Conservation (phyloP, 2,888 invertebrate genomes). For the Sarcophaga subvicina region DNA sequence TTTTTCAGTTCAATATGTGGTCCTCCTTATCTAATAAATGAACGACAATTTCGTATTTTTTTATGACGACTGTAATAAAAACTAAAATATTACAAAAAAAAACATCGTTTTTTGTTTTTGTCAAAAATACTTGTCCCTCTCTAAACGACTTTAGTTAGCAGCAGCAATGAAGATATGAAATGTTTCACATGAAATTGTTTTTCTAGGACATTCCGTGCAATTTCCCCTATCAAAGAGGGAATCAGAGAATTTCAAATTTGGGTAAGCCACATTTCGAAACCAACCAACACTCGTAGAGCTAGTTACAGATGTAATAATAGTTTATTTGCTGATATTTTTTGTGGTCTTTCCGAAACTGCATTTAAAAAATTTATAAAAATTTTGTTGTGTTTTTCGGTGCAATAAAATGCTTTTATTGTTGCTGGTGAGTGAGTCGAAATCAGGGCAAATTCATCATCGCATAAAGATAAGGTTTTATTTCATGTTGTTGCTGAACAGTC, state of each 20-base stretch:
- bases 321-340: conserved; percentile 46
- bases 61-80: conserved; percentile 48
- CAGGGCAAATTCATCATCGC: conserved; percentile 81
- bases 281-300: background rate
- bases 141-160: too few species aligned
- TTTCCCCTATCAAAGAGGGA: too few species aligned
- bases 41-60: conserved; percentile 41
- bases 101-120: background rate
- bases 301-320: conserved; percentile 32
- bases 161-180: too few species aligned
- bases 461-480: conserved; percentile 71
- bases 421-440: conserved; percentile 78
- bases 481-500: conserved; percentile 47
- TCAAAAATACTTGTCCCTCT: background rate
- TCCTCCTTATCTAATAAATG: conserved; percentile 58
- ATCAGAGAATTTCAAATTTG: too few species aligned
- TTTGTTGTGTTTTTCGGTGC: conserved; percentile 66
- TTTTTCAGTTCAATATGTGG: conserved; percentile 46
- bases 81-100: conserved; percentile 17
- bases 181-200: too few species aligned
- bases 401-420: conserved; percentile 48
- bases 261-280: too few species aligned
- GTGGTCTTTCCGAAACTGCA: conserved; percentile 46
- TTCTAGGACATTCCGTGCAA: too few species aligned
- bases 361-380: conserved; percentile 46